Evolutionary conservation across 2,797 vertebrate species (phyloP), one percentile per base, ranked within the genome.

Genomic region (Hylomyscus alleni): DNA sequence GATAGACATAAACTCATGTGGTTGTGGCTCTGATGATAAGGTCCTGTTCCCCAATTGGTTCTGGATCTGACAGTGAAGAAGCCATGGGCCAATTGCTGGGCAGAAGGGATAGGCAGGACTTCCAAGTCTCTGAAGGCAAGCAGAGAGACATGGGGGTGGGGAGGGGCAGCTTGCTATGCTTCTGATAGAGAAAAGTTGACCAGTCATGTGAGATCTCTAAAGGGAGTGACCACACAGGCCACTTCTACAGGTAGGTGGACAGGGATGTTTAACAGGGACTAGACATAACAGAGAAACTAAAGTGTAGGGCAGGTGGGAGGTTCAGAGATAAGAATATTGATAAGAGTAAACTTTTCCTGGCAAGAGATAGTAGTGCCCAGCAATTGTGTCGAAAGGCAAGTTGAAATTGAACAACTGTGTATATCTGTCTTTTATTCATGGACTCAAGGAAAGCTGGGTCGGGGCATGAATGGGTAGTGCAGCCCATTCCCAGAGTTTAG

Each of bases 401-500:
- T 72, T 72, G 34, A 72, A n/a, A 72, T 20, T 37, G 67, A 72
- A 72, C 67, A 72, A 37, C 67, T 37, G 17, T n/a, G 34, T n/a
- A 3, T 37, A 17, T 72, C 7, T 72, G 34, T 37, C 67, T 72
- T 69, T 69, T 69, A n/a, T n/a, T 17, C 6, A 3, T 37, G 7
- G 15, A 69, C 19, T 69, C 34, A n/a, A 37, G 67, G 67, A 72
- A 72, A 37, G n/a, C 67, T 72, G 67, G 17, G 34, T 72, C 17
- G 34, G n/a, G 17, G 15, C 6, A n/a, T n/a, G n/a, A n/a, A n/a
- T n/a, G 19, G 67, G n/a, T 37, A 37, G n/a, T 3, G 0, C 8
- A 9, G 34, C 31, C 34, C 7, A 0, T 72, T 37, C 17, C 67
- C 9, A 17, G n/a, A 72, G 67, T 15, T n/a, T 37, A n/a, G 34